phyloP scores from a whole-genome alignment of 2,113 vertebrate species.

The Vidua chalybeata region DNA sequence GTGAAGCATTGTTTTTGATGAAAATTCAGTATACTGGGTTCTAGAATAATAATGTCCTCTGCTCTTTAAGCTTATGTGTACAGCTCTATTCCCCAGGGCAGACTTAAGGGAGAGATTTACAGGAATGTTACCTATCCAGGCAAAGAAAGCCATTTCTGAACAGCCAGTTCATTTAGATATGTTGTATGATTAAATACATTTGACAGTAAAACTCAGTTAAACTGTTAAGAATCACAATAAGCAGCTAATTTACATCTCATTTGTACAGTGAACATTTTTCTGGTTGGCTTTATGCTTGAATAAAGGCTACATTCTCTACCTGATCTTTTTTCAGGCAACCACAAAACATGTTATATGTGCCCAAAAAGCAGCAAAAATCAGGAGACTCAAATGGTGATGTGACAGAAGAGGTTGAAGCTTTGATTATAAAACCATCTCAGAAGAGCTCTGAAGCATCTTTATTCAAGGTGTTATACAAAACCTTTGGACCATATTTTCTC shows the following conservation, averaged over 20 bases:
- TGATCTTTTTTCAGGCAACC: constrained; percentile 59
- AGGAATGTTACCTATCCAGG: not conserved
- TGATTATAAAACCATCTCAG: constrained; percentile 77
- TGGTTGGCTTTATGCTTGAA: not conserved
- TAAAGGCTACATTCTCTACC: not conserved
- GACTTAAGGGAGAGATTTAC: not conserved
- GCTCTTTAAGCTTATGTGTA: not conserved
- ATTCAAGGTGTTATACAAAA: constrained; percentile 86
- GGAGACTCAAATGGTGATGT: constrained; percentile 56
- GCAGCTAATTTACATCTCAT: not conserved
- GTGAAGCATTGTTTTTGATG: not conserved
- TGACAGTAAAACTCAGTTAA: not conserved
- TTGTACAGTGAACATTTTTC: not conserved
- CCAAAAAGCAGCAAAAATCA: constrained; percentile 65
- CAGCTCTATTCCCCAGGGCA: not conserved
- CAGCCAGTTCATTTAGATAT: not conserved
- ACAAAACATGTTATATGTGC: constrained; percentile 71
- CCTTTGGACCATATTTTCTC: constrained; percentile 94
- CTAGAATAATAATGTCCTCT: not conserved
- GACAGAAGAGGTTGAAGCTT: constrained; percentile 86
- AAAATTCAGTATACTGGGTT: not conserved
- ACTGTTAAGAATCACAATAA: not conserved
- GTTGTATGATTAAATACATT: not conserved
- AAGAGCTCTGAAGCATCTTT: constrained; percentile 84
- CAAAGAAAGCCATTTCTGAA: not conserved